Base-by-base conservation (phyloP, 2,113 vertebrate genomes). In the Actenoides hombroni region DNA sequence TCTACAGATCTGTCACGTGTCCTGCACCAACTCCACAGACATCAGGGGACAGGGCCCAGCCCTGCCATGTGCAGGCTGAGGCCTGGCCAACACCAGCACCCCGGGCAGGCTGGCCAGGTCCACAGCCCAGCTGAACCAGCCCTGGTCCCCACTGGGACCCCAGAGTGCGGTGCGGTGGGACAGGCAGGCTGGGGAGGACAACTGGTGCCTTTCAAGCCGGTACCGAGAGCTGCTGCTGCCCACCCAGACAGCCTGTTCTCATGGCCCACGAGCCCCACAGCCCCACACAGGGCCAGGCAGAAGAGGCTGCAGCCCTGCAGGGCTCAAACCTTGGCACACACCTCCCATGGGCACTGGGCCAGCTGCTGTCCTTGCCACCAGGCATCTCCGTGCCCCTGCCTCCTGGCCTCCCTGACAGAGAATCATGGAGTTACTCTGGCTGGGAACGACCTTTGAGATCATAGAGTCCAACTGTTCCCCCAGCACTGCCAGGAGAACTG, bases 1-100 rank as follows among this genome's bases (percentile, higher is more conserved):
- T 33, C 59, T 7, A 5, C 0, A 1, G 44, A 9, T 21, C 4
- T 40, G 11, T 33, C 42, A 8, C 1, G 0, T 39, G 35, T 28
- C 71, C 78, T 26, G 61, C 31, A 8, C 39, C 7, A 4, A 35
- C 19, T 10, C 11, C 69, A 11, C 3, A 2, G 44, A 24, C 1
- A 3, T 25, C 1, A 1, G 2, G 8, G 44, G 54, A 35, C 1
- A 3, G 64, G 5, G 2, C 37, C 33, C 2, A 11, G 4, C 16
- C 35, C 33, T 8, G 31, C 49, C 6, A 1, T 1, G 1, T 12
- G 54, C 16, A 10, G 64, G 39, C n/a, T 6, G 12, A 0, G 6
- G 33, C 18, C n/a, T 1, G 2, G 11, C 8, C 46, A 26, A 15
- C 1, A 1, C 46, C 57, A 42, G 40, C 5, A 3, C 33, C 23